Evolutionary conservation across 1,140 invertebrate genomes (phyloP), one percentile per base, ranked within the genome.

Genomic region (Aethina tumida): DNA sequence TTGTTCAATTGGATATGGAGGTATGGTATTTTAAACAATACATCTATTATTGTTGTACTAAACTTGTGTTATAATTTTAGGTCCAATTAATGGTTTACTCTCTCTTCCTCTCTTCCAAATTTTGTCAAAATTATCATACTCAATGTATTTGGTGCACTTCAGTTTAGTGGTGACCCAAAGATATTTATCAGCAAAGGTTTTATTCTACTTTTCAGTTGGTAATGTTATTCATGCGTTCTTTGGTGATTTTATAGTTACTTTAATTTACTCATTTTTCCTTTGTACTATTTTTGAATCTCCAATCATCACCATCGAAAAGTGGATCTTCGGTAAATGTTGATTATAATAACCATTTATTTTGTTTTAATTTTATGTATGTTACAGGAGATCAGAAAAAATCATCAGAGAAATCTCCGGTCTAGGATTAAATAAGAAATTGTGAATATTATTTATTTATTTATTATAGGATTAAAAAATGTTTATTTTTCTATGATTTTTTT

Each of bases 131-230:
- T 14, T 41, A 4, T 35, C 39, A 9, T 41, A 41, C 24, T 34
- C 39, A 3, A 41, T 41, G 39, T 41, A 41, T 18, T 32, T 41
- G 25, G 39, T 41, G 5, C 39, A 41, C 21, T 41, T 35, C 26
- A 14, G n/a, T n/a, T n/a, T 22, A 3, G 31, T 41, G 4, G 35
- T 41, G 7, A 27, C 22, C 1, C n/a, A 24, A 3, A 21, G 28
- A 10, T 25, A 35, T 9, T 31, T 17, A 9, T 8, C 25, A 3
- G 12, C 16, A 14, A 41, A 25, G 24, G 35, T 15, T 2, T 7
- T 6, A 9, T 10, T 35, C 3, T 12, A 35, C 8, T 35, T 35
- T 22, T 35, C 39, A 20, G 17, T 26, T 41, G 35, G 10, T 32
- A 10, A 6, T 5, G n/a, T 41, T 28, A 10, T 28, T 9, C 10